phyloP scores from a whole-genome alignment of 1,140 invertebrate genomes.

The Psix sp. region DNA sequence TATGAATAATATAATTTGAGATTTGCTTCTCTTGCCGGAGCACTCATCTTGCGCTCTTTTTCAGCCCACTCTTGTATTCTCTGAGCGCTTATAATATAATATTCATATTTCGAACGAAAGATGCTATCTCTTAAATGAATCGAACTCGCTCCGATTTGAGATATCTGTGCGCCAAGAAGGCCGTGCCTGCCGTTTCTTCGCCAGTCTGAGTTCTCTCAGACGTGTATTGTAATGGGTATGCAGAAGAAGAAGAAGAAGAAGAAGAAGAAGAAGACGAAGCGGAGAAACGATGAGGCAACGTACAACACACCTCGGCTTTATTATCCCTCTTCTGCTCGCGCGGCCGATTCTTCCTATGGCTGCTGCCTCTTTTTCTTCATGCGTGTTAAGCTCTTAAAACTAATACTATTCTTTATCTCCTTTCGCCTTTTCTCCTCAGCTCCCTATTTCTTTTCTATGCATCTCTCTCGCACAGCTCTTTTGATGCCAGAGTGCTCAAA shows the following conservation, averaged over 20 bases:
- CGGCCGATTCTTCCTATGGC: conserved; percentile 53
- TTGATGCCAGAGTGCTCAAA: conserved; percentile 35
- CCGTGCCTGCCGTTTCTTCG: conserved; percentile 56
- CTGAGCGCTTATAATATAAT: conserved; percentile 68
- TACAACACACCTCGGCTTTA: conserved; percentile 55
- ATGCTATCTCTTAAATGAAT: conserved; percentile 76
- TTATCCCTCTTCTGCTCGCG: conserved; percentile 49
- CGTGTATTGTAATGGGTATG: conserved; percentile 63
- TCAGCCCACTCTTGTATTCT: conserved; percentile 54
- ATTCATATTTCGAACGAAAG: conserved; percentile 76
- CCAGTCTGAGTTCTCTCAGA: conserved; percentile 35
- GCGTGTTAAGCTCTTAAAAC: conserved; percentile 56
- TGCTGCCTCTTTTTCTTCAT: conserved; percentile 46
- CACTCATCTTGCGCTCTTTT: conserved; percentile 48
- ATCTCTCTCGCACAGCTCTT: conserved; percentile 1
- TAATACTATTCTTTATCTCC: conserved; percentile 56
- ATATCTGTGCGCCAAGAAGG: conserved; percentile 58
- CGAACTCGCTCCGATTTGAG: conserved; percentile 66
- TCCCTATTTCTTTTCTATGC: conserved; percentile 22
- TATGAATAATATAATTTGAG: conserved; percentile 55
- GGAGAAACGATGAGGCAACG: conserved; percentile 31
- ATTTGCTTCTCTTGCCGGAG: conserved; percentile 37
- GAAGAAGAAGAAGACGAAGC: conserved; percentile 18
- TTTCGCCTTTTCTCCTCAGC: conserved; percentile 41
- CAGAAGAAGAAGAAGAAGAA: conserved; percentile 45